Base-by-base conservation (phyloP, 2,888 invertebrate genomes). In the Philonicus albiceps region DNA sequence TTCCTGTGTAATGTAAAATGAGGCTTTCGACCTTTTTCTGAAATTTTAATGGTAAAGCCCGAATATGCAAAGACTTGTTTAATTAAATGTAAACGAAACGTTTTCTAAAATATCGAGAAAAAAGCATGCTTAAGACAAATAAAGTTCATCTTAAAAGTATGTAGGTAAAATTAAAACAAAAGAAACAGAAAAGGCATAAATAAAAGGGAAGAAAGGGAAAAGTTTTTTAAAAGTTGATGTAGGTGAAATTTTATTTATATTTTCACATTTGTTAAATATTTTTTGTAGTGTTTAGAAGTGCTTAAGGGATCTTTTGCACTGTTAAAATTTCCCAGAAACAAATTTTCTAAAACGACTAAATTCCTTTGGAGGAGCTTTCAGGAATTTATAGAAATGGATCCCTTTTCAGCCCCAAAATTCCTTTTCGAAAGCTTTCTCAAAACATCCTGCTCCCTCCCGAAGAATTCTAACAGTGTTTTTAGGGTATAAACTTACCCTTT, bases 401-500 rank as follows among this genome's bases (percentile, higher is more conserved):
- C 64, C 11, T 27, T 27, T 64, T 64, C 19, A 19, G 64, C 13
- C 2, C 64, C 22, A 27, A 43, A 43, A 11, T 74, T 7, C 27
- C 19, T 27, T 74, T 74, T 34, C 27, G 49, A 83, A 72, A 83
- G 55, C 55, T 83, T 22, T 37, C 3, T 34, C n/a, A 31, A 37
- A 37, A 34, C 16, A 31, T 37, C 37, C 74, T 19, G 31, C 7
- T 27, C 5, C 5, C 30, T 13, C 6, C 37, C n/a, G 6, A 74
- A 74, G 34, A 34, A 30, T 37, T 22, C 27, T 64, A 34, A 37
- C 80, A 80, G 80, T 80, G 49, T 49, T 53, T 53, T 53, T 31
- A 22, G n/a, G n/a, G n/a, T n/a, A n/a, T 8, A 4, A 49, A 88
- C 89, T 88, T 88, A 90, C 90, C 90, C 87, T 89, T 89, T 86